Evolutionary conservation across 2,888 invertebrate species (phyloP), one percentile per base, ranked within the genome.

Genomic region (Tachina grossa): DNA sequence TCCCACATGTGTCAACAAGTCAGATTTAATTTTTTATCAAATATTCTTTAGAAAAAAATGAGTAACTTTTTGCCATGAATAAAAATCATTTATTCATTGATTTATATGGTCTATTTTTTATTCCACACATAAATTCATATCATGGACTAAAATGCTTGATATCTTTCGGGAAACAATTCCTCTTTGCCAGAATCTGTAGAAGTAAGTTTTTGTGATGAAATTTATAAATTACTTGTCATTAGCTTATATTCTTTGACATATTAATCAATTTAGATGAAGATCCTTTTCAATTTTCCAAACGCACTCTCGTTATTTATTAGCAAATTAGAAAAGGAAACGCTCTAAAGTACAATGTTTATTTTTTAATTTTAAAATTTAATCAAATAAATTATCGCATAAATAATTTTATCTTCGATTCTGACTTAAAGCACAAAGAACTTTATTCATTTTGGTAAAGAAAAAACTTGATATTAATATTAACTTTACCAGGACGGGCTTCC

Each of bases 1-100:
- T 63, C 57, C 74, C 75, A 83, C 61, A 79, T 83, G 85, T 85
- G 85, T 83, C 85, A 85, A 85, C 85, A 85, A 85, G 85, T 83
- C 83, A 68, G 39, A 72, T 51, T 39, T 76, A 75, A 85, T 79
- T 68, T 53, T 79, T 61, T 85, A 79, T 79, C 71, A 83, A 85
- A 71, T 71, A 75, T 79, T 68, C 57, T 14, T 31, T 31, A 22
- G 80, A 78, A 68, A 74, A 66, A 78, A 74, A 57, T 71, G 39
- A n/a, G 31, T 5, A 63, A 31, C 43, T 43, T 16, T 45, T 57
- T 22, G 57, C n/a, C 11, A 31, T 65, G 43, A 49, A 77, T 77
- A 68, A 49, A 68, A 68, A 51, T 78, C 45, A 71, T 65, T 79
- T 71, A 22, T 47, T 66, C 68, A 85, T 85, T 79, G 85, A 83